Evolutionary conservation across 2,797 vertebrate species (phyloP), one percentile per base, ranked within the genome.

Genomic region (Gymnopithys bicolor): DNA sequence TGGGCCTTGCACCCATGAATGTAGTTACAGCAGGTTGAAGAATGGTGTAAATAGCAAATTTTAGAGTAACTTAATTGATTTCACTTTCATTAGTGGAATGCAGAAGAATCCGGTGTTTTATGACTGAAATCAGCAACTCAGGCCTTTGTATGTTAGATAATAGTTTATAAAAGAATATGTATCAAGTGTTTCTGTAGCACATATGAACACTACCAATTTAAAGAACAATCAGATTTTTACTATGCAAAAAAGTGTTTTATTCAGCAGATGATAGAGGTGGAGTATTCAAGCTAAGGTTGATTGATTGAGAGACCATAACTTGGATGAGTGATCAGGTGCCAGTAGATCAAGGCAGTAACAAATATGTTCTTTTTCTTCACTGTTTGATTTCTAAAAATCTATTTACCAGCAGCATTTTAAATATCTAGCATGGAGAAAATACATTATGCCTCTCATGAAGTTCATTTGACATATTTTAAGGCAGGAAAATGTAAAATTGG

Each of bases 321-420:
- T 83, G 53, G 13, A 41, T 63, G 8, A 79, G 27, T 0, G 0
- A 25, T 58, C 24, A 67, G 28, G 11, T 53, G 28, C 11, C 11
- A 55, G 43, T 70, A 88, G 21, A 19, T 55, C 4, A 6, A 67
- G 18, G 32, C 19, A 23, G n/a, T 55, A 64, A 19, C 51, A 19
- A 48, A 35, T 52, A 63, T 17, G 63, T 93, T 66, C 14, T 69
- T 13, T 87, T 92, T 67, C 25, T 62, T 63, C 64, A 49, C 15
- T 3, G 9, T 64, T 69, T 41, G 45, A 41, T 77, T 53, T 13
- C 23, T 32, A 53, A 49, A 77, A 66, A 21, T 23, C 30, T 68
- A 4, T 56, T 9, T n/a, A 37, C 18, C 12, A 55, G 58, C 70
- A 22, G 2, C 3, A 30, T 76, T 86, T 79, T 14, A 68, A 68